Base-by-base conservation (phyloP, 1,140 invertebrate genomes). In the Heliothis virescens region DNA sequence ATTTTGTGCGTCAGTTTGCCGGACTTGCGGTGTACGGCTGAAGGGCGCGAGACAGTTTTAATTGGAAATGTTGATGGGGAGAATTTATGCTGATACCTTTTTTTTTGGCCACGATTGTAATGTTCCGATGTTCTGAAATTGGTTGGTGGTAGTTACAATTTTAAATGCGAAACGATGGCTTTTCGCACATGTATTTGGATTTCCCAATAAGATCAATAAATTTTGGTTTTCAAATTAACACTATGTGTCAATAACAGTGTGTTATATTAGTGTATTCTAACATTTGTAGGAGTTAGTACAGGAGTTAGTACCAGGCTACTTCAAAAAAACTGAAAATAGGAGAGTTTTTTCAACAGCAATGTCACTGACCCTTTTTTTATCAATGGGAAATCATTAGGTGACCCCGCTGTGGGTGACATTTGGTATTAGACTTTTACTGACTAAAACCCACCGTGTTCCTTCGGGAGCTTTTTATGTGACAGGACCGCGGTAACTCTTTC, bases 11-110 rank as follows among this genome's bases (percentile, higher is more conserved):
- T 29, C 69, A 78, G 67, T 82, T 55, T 34, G 53, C 48, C 67
- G 67, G 21, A 67, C 67, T 59, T 57, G 67, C 78, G 57, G 29
- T 57, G 65, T 47, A 72, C 78, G 50, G 60, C 10, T 76, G 63
- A 81, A 76, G 63, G 73, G 41, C 34, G 48, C 63, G 63, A 71
- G 69, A 69, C 79, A 81, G 67, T 83, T 78, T 80, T 78, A 80
- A 80, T 81, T 81, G 75, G 75, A 69, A 48, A 55, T 55, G 63
- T 21, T 78, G 75, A 78, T 57, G 75, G 69, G 52, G 34, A 59
- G 47, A 78, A 69, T 78, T 16, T 69, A 50, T 55, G 75, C 10
- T 69, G 52, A 26, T 67, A 13, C n/a, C 11, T 69, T 65, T 41
- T 65, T n/a, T 78, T 41, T 78, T 47, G 59, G 59, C 48, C 50